These are phyloP conservation scores for Gadus macrocephalus DNA, from an alignment of 2,113 vertebrate species.

Conservation along the genomic window DNA sequence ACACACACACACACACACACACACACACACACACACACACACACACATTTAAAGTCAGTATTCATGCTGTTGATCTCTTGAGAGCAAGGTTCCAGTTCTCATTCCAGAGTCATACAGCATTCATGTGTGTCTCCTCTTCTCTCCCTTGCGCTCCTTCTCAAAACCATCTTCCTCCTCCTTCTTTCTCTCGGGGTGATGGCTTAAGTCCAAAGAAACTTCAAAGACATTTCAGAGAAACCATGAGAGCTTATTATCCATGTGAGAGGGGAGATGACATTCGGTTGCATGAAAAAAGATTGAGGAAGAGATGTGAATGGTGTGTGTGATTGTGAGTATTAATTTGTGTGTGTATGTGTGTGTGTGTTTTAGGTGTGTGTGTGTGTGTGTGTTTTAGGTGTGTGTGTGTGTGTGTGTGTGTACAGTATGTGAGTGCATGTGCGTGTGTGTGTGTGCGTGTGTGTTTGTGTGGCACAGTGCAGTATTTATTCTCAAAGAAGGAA, in stretches of 20 bases:
- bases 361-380: neutral
- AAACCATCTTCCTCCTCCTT: conserved; percentile 18
- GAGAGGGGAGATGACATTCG: conserved; percentile 64
- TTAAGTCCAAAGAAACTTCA: conserved; percentile 54
- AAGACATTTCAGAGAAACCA: conserved; percentile 37
- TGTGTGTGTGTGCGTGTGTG: neutral
- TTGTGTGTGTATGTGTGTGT: neutral
- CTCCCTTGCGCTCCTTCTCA: conserved; percentile 5
- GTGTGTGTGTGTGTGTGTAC: neutral
- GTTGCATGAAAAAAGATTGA: conserved; percentile 39
- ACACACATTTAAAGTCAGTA: no score
- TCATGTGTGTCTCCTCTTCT: conserved; percentile 49
- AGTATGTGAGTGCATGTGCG: neutral
- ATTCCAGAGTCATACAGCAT: conserved; percentile 20
- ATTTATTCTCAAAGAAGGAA: conserved; percentile 41
- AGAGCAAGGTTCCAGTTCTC: neutral
- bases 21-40: no score
- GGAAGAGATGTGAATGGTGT: conserved; percentile 12
- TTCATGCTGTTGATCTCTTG: no score
- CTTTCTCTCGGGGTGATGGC: conserved; percentile 46
- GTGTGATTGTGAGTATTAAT: conserved; percentile 6
- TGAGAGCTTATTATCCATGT: conserved; percentile 56
- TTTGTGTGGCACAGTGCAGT: conserved; percentile 20
- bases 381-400: neutral
- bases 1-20: no score